Evolutionary conservation across 2,888 invertebrate species (phyloP).

Genomic region (Pristionchus japonicus): DNA sequence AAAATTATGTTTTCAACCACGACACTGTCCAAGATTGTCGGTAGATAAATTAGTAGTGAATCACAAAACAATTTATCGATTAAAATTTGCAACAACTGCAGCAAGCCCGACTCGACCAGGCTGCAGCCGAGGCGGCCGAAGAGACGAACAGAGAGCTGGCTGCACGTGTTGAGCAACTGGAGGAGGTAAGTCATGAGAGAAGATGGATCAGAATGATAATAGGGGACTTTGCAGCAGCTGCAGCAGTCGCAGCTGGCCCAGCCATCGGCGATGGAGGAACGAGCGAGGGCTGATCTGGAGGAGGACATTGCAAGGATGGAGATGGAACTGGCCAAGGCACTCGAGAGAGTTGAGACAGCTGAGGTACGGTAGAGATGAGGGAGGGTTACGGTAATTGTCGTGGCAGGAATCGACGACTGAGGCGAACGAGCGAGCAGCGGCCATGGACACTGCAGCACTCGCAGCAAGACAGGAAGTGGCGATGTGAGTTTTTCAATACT

Average conservation of each 20-base stretch:
- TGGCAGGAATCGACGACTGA: neutral
- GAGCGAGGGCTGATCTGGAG: neutral
- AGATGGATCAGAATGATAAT: neutral
- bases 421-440: neutral
- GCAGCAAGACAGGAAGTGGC: constrained; percentile 29
- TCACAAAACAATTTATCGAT: no score
- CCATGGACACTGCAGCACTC: neutral
- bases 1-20: neutral
- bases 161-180: neutral
- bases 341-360: neutral
- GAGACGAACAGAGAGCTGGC: neutral
- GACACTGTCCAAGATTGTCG: no score
- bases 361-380: constrained; percentile 5
- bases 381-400: neutral
- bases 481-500: neutral
- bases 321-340: constrained; percentile 6
- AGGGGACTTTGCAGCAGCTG: neutral
- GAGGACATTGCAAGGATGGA: constrained; percentile 28
- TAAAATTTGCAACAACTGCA: constrained; percentile 1
- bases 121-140: neutral
- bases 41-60: no score
- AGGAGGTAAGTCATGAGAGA: neutral
- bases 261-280: neutral
- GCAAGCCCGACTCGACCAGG: neutral
- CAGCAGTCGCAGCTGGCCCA: neutral